Evolutionary conservation across 1,140 invertebrate species (phyloP).

Genomic region (Brachionus rubens): DNA sequence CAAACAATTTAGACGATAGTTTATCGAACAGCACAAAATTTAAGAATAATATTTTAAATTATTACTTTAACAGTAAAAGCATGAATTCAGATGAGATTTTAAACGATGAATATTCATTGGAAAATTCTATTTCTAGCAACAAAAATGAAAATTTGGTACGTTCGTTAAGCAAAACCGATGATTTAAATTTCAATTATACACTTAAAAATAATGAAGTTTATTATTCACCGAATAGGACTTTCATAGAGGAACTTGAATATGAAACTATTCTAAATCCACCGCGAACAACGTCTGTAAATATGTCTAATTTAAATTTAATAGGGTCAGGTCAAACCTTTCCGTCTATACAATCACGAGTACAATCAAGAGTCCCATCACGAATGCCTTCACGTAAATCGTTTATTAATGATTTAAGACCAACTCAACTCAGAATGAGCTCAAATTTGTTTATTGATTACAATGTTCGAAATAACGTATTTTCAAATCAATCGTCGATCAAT

Average conservation of each 20-base stretch:
- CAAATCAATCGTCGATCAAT: slow-evolving; percentile 15
- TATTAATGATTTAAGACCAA: background rate
- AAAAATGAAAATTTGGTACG: background rate
- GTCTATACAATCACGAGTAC: background rate
- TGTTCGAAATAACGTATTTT: slow-evolving; percentile 22
- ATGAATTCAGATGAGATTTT: background rate
- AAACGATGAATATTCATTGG: background rate
- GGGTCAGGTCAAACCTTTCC: slow-evolving; percentile 8
- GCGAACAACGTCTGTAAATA: too few species aligned
- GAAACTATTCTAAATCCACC: background rate
- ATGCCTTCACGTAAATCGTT: background rate
- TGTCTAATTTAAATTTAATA: too few species aligned
- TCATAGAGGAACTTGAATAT: slow-evolving; percentile 33
- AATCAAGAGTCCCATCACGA: slow-evolving; percentile 21
- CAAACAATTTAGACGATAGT: background rate
- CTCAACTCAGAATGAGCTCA: background rate
- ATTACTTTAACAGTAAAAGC: slow-evolving; percentile 31
- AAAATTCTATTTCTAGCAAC: background rate
- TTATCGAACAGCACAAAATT: background rate
- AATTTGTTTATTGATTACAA: slow-evolving; percentile 32
- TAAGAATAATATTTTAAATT: slow-evolving; percentile 39
- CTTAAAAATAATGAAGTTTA: slow-evolving; percentile 14
- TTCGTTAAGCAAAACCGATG: slow-evolving; percentile 21
- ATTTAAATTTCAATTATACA: slow-evolving; percentile 28
- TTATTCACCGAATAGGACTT: background rate